Evolutionary conservation across 2,888 invertebrate genomes (phyloP).

Genomic region (Hypselothyrea guttata): DNA sequence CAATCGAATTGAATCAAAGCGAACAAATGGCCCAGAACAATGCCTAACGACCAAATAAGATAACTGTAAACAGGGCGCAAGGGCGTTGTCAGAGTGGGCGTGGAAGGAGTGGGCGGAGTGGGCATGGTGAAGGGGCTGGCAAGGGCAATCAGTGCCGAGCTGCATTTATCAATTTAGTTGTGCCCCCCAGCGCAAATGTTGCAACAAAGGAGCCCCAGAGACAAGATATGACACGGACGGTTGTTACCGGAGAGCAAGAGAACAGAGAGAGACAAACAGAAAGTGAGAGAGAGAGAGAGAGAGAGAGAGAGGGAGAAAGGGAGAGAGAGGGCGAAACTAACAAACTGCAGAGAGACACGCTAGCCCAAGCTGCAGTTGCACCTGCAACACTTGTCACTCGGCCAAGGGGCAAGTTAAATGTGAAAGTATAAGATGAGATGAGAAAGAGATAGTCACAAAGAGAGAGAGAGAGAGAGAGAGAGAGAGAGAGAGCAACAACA

Average conservation of each 20-base stretch:
- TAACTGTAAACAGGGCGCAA: background rate
- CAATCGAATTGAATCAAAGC: constrained; percentile 18
- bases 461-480: constrained; percentile 1
- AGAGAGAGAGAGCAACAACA: constrained; percentile 25
- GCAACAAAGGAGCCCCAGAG: constrained; percentile 58
- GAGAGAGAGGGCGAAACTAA: too few relatives aligned
- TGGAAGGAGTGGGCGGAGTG: background rate
- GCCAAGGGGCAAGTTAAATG: constrained; percentile 25
- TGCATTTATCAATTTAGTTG: constrained; percentile 72
- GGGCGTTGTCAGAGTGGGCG: background rate
- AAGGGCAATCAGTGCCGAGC: constrained; percentile 29
- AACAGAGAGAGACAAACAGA: too few relatives aligned
- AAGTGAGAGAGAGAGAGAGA: too few relatives aligned
- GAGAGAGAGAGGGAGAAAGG: too few relatives aligned
- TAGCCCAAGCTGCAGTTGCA: constrained; percentile 4
- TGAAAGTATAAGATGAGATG: constrained; percentile 8
- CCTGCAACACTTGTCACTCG: constrained; percentile 17
- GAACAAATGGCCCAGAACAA: constrained; percentile 27
- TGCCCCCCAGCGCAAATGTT: constrained; percentile 59
- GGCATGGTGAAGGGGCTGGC: background rate
- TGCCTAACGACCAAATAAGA: constrained; percentile 13
- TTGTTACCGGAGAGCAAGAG: constrained; percentile 42
- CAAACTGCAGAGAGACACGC: background rate
- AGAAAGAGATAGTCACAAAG: background rate
- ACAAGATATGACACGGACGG: constrained; percentile 59